Conservation (phyloP, 2,888 invertebrate species). For the Caenorhabditis sulstoni region DNA sequence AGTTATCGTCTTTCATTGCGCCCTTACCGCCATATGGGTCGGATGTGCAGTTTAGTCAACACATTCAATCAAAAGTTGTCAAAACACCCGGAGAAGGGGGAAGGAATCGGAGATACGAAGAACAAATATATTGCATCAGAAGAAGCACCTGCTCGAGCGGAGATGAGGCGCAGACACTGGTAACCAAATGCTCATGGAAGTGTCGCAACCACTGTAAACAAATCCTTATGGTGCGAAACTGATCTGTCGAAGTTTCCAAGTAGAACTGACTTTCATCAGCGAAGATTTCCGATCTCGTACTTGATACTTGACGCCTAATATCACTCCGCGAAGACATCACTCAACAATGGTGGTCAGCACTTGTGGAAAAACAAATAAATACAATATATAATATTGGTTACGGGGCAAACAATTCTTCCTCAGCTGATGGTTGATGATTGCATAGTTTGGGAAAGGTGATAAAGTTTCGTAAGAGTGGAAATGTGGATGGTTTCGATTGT, state of each 20-base stretch:
- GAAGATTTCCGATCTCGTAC: no score
- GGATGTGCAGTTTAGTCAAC: neutral
- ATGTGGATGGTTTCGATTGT: neutral
- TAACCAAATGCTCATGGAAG: conserved; percentile 13
- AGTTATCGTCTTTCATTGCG: conserved; percentile 12
- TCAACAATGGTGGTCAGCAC: conserved; percentile 19
- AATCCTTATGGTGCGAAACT: no score
- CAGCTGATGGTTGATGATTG: conserved; percentile 11
- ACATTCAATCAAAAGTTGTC: conserved; percentile 52
- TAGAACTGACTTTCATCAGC: no score
- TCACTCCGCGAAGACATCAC: conserved; percentile 14
- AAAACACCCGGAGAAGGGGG: neutral
- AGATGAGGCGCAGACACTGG: conserved; percentile 3
- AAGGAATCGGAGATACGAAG: conserved; percentile 2
- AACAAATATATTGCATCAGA: conserved; percentile 25
- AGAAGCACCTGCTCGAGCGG: conserved; percentile 11
- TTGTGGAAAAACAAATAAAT: conserved; percentile 46
- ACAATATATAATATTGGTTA: conserved; percentile 42
- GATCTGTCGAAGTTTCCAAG: no score
- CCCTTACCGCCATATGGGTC: conserved; percentile 23
- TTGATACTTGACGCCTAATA: neutral
- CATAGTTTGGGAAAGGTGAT: conserved; percentile 18
- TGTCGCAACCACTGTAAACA: conserved; percentile 5
- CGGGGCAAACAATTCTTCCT: conserved; percentile 15
- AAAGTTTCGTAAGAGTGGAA: conserved; percentile 6